Percentiles rank a stretch among this genome's conserved stretches.
phyloP scores from a whole-genome alignment of 2,113 vertebrate species.

The Paramormyrops kingsleyae region DNA sequence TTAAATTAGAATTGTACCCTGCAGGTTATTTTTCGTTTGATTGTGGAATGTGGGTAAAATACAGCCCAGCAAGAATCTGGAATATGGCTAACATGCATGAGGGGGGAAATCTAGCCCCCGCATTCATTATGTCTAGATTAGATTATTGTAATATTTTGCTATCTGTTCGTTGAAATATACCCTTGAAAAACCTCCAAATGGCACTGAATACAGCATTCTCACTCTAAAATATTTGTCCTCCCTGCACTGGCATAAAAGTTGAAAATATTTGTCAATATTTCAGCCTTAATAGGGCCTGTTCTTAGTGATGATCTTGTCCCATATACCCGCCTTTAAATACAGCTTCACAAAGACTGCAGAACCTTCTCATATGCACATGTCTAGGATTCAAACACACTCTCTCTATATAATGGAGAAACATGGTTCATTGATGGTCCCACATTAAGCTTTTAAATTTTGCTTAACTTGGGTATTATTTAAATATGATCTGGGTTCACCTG shows the following conservation, averaged over 20 bases:
- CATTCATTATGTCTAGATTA: neutral
- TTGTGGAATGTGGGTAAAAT: neutral
- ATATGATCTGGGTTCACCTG: neutral
- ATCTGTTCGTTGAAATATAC: neutral
- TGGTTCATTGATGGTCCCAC: neutral
- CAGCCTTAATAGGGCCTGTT: neutral
- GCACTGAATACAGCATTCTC: neutral
- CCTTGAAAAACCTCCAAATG: neutral
- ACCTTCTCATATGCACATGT: neutral
- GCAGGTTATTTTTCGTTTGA: neutral
- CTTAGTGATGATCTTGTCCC: neutral
- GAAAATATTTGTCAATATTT: neutral
- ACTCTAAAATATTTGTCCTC: neutral
- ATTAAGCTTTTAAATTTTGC: neutral
- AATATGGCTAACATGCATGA: neutral
- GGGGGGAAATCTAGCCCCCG: neutral
- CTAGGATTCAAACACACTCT: neutral
- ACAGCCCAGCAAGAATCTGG: neutral
- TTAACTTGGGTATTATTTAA: neutral
- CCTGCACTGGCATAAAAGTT: neutral
- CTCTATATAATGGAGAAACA: neutral
- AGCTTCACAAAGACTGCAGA: neutral
- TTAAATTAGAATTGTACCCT: neutral
- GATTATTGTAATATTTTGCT: neutral
- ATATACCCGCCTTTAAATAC: neutral